A percentile compares a stretch with the other conserved stretches of the same genome.
These are phyloP conservation scores for Eupithecia inturbata DNA, from an alignment of 2,888 invertebrate genomes.

Conservation along the genomic window DNA sequence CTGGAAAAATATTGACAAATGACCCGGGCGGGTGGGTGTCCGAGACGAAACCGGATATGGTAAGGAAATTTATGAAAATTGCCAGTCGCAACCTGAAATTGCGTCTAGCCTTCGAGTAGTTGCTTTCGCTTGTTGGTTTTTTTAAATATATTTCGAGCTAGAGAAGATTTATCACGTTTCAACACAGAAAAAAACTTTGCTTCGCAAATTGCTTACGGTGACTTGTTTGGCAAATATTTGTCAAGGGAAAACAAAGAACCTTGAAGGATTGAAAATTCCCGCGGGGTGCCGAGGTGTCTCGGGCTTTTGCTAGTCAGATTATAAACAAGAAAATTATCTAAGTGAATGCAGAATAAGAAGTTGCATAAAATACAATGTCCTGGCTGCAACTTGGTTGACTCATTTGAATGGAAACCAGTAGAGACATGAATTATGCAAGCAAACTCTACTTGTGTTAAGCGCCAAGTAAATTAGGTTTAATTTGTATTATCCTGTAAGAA, in stretches of 20 bases:
- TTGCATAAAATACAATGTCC: constrained; percentile 20
- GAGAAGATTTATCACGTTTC: not conserved
- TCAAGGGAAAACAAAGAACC: not conserved
- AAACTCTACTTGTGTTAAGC: constrained; percentile 2
- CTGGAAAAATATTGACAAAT: not conserved
- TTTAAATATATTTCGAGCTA: not conserved
- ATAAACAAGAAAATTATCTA: constrained; percentile 2
- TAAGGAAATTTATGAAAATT: not conserved
- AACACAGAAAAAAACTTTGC: not conserved
- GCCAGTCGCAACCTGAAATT: not conserved
- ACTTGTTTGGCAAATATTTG: not conserved
- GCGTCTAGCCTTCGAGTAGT: not conserved
- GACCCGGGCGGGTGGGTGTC: too few relatives aligned
- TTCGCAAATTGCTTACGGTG: not conserved
- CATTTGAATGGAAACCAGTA: constrained; percentile 20
- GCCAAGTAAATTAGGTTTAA: not conserved
- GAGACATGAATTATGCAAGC: constrained; percentile 24
- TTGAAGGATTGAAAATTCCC: not conserved
- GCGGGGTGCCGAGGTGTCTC: not conserved
- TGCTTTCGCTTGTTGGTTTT: not conserved
- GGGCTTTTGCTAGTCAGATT: constrained; percentile 8
- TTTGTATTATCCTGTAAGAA: not conserved
- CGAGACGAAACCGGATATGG: not conserved
- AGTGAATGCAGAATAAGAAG: constrained; percentile 11
- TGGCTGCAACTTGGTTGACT: constrained; percentile 16